Evolutionary conservation across 30 jellyfish, hydroid and myxozoan species (phyloP).

Genomic region (Pseudorhiza aurosa): DNA sequence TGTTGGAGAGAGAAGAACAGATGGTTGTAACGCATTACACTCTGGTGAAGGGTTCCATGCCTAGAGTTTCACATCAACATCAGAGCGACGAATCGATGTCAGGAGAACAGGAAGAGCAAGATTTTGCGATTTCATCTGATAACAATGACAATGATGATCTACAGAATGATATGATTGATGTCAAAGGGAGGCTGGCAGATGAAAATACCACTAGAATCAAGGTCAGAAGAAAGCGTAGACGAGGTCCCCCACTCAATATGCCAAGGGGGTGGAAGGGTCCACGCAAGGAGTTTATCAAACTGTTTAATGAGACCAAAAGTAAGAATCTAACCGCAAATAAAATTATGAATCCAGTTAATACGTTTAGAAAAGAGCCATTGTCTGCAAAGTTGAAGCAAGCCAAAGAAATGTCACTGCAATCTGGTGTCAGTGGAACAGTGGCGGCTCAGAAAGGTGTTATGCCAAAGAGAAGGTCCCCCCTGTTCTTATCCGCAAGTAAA

Average conservation of each 20-base stretch:
- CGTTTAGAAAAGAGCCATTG: conserved; percentile 5
- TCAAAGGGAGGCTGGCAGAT: neutral
- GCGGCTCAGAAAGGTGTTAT: neutral
- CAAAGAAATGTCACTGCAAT: neutral
- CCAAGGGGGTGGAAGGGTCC: neutral
- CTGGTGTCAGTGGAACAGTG: neutral
- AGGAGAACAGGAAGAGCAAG: neutral
- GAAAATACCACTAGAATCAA: neutral
- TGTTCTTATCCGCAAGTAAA: neutral
- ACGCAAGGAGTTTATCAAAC: neutral
- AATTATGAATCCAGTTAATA: neutral
- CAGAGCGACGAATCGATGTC: too few species aligned
- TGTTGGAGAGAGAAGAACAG: too few species aligned
- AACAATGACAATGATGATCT: neutral
- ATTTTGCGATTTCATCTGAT: neutral
- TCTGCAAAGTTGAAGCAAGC: neutral
- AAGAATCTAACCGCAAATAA: neutral
- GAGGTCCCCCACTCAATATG: conserved; percentile 8
- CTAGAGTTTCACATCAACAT: too few species aligned
- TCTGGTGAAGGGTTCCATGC: too few species aligned
- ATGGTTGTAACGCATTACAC: too few species aligned
- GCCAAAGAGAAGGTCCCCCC: neutral
- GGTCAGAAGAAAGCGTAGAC: neutral
- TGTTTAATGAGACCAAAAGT: neutral
- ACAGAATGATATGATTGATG: neutral